Evolutionary conservation across 2,888 invertebrate genomes (phyloP), one percentile per base, ranked within the genome.

Genomic region (Actias luna): DNA sequence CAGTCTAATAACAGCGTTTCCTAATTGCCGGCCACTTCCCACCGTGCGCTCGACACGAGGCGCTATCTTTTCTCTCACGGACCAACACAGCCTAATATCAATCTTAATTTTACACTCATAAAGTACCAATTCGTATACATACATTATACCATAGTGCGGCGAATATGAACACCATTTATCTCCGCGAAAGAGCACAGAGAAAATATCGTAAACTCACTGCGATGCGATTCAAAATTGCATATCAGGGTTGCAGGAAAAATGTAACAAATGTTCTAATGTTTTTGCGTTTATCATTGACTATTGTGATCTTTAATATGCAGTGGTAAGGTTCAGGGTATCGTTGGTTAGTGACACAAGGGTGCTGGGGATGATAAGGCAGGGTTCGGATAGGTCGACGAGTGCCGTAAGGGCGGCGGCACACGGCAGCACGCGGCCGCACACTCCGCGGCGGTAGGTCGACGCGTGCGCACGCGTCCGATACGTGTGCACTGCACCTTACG

Each of bases 371-470:
- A 71, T 75, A 74, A 78, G 74, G 75, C 68, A 67, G 66, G 67
- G 72, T 77, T 71, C 67, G 66, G 75, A 77, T 72, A 75, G 84
- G 80, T 80, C 79, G 75, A 69, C 68, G 71, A 73, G 77, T 70
- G 72, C 69, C 70, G 70, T 63, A 33, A 76, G 79, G 77, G 79
- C 74, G 79, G 75, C 76, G 77, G 69, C 79, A 77, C 80, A 78
- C 77, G 82, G 75, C 89, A 89, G 83, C 92, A 91, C 91, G 92
- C 90, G 89, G 89, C 88, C 80, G 85, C 88, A 89, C 91, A 90
- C 90, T 89, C 88, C 84, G 81, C 82, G 83, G 70, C 80, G 78
- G 85, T 76, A 87, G 88, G 78, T 82, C 85, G 78, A 83, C 92
- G 91, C 93, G 92, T 85, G 89, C 87, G 87, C 90, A 89, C 88